Conservation (phyloP, 1,140 invertebrate species). For the Drosophila miranda region DNA sequence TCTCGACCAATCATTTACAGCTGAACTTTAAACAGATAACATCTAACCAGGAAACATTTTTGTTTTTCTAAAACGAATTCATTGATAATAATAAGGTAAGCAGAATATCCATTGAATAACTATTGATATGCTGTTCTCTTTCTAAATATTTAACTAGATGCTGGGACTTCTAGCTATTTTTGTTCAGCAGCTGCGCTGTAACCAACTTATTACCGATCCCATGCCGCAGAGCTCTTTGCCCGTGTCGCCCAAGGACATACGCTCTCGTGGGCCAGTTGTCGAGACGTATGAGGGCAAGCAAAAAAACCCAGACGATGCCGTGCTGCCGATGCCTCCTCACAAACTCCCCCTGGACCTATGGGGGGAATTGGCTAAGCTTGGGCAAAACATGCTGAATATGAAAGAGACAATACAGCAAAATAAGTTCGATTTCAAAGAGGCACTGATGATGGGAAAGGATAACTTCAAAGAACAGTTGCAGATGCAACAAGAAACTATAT, state of each 20-base stretch:
- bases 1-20: no score
- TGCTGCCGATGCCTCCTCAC: constrained; percentile 55
- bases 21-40: no score
- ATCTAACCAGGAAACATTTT: no score
- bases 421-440: no score
- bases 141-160: no score
- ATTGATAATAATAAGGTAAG: no score
- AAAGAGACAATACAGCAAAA: background rate
- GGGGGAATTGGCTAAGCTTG: background rate
- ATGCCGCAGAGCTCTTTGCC: background rate
- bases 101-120: no score
- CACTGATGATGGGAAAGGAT: background rate
- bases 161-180: no score
- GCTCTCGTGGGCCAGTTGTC: constrained; percentile 37
- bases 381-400: background rate
- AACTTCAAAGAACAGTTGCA: no score
- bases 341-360: background rate
- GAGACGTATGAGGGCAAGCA: constrained; percentile 22
- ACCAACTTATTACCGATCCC: background rate
- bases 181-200: background rate
- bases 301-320: constrained; percentile 21
- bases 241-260: background rate
- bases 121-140: no score
- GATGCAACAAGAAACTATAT: no score
- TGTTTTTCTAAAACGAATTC: no score